Conservation (phyloP, 2,888 invertebrate genomes). For the Tenthredo distinguenda region DNA sequence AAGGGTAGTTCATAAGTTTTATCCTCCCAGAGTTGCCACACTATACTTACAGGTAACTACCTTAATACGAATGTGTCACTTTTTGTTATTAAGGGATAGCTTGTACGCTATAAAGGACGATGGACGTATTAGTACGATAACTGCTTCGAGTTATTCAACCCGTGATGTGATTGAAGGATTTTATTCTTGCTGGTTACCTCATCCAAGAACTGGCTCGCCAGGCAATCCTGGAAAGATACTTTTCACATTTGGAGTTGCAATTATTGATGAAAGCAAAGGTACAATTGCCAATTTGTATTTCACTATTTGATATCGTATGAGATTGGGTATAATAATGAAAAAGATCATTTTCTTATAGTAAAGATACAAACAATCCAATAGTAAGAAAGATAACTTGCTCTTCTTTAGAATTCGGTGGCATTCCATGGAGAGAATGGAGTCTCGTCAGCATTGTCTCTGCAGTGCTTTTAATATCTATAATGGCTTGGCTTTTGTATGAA, state of each 20-base stretch:
- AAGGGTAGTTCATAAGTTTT: slow-evolving; percentile 3
- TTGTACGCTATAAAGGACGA: slow-evolving; percentile 55
- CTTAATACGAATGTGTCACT: background rate
- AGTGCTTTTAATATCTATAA: background rate
- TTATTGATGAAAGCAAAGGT: slow-evolving; percentile 57
- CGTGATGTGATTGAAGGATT: slow-evolving; percentile 58
- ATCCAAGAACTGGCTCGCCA: slow-evolving; percentile 50
- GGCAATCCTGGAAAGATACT: slow-evolving; percentile 37
- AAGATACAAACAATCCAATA: background rate
- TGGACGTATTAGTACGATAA: slow-evolving; percentile 58
- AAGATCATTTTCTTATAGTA: background rate
- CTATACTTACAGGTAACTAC: background rate
- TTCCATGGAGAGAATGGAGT: slow-evolving; percentile 57
- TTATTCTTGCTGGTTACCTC: slow-evolving; percentile 57
- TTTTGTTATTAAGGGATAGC: slow-evolving; percentile 44
- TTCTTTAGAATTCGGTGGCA: slow-evolving; percentile 51
- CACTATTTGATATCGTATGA: background rate
- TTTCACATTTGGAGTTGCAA: slow-evolving; percentile 57
- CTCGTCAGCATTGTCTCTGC: slow-evolving; percentile 51
- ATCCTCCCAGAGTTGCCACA: background rate
- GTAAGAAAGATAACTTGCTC: background rate
- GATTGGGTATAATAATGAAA: background rate
- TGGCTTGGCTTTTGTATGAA: slow-evolving; percentile 23
- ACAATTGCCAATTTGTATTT: background rate
- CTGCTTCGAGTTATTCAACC: slow-evolving; percentile 56